Evolutionary conservation across 2,797 vertebrate species (phyloP).

Genomic region (Chelmon rostratus): DNA sequence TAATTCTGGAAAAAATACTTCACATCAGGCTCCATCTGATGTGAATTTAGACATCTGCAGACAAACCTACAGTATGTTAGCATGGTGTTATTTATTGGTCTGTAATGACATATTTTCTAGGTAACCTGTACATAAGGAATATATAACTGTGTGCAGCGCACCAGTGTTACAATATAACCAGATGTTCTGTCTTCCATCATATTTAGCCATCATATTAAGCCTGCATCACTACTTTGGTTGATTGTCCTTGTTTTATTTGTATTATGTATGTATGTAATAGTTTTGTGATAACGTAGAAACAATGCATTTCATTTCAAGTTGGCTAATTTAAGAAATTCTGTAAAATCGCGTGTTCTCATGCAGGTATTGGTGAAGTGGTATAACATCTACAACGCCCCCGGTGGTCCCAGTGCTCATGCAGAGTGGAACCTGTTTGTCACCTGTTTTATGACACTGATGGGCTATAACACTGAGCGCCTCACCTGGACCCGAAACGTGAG

Average conservation of each 20-base stretch:
- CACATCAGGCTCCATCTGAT: too few species aligned
- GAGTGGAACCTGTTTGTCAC: slow-evolving; percentile 97
- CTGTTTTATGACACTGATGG: slow-evolving; percentile 97
- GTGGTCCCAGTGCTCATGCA: slow-evolving; percentile 92
- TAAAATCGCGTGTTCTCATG: background rate
- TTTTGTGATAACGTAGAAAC: background rate
- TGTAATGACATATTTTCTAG: background rate
- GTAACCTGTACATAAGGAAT: background rate
- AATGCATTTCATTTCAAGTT: background rate
- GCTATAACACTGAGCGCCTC: slow-evolving; percentile 96
- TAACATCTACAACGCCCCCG: slow-evolving; percentile 95
- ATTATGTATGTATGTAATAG: background rate
- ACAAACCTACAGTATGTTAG: background rate
- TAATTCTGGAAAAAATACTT: background rate
- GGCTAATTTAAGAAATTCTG: background rate
- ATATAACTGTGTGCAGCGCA: background rate
- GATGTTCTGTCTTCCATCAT: background rate
- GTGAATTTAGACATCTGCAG: background rate
- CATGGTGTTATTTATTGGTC: background rate
- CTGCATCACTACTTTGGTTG: background rate
- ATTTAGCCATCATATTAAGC: background rate
- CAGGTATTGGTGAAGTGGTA: slow-evolving; percentile 98
- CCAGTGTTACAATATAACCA: background rate
- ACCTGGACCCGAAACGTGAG: slow-evolving; percentile 95
- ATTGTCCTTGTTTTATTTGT: background rate